Percentiles rank a stretch among this genome's conserved stretches.
Evolutionary conservation across 30 jellyfish, hydroid and myxozoan species (phyloP).

Genomic region (Aurelia coerulea): DNA sequence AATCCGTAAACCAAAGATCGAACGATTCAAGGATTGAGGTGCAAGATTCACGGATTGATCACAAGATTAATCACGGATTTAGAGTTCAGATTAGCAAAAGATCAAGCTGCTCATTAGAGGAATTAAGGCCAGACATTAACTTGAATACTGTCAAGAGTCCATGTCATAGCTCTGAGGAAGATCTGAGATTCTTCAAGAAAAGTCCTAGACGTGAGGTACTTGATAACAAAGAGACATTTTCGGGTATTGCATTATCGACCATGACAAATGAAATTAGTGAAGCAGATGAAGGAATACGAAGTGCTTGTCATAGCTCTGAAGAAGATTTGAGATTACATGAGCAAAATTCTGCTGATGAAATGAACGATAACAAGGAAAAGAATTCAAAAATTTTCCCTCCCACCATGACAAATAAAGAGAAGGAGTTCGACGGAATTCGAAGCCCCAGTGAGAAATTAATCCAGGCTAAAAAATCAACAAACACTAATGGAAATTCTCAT

Average conservation of each 20-base stretch:
- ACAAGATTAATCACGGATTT: not conserved
- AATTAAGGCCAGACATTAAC: not conserved
- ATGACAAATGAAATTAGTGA: too few species aligned
- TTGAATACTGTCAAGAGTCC: not conserved
- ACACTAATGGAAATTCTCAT: constrained; percentile 1
- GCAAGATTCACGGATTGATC: not conserved
- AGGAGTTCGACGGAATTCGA: not conserved
- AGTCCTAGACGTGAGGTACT: not conserved
- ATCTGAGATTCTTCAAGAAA: not conserved
- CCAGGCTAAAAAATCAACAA: not conserved
- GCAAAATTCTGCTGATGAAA: not conserved
- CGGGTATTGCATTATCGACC: too few species aligned
- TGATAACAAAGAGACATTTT: too few species aligned
- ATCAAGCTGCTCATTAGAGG: constrained; percentile 39
- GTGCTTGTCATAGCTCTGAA: constrained; percentile 27
- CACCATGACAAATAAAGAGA: too few species aligned
- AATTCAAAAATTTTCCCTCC: too few species aligned
- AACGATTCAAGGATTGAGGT: not conserved
- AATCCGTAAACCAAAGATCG: not conserved
- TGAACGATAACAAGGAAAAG: too few species aligned
- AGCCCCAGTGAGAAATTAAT: constrained; percentile 2
- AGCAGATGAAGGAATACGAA: not conserved
- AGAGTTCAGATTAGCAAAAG: constrained; percentile 1
- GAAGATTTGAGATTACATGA: not conserved
- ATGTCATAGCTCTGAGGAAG: constrained; percentile 39